These are phyloP conservation scores for Tapirus terrestris DNA, from an alignment of 2,113 vertebrate species.

Conservation along the genomic window DNA sequence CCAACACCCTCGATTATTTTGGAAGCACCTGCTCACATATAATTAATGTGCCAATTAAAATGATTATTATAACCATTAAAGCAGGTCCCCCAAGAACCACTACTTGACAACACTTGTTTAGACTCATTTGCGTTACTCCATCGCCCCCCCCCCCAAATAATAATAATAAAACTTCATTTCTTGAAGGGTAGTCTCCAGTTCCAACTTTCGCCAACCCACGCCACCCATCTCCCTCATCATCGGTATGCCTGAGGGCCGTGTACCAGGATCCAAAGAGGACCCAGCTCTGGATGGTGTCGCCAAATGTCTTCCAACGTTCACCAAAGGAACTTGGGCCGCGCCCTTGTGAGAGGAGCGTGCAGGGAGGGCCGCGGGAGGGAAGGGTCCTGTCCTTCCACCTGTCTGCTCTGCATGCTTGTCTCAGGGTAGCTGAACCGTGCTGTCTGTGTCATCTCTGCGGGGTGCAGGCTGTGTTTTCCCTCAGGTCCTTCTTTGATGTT, in stretches of 20 bases:
- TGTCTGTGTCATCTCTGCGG: rapidly evolving
- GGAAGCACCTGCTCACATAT: conserved; percentile 76
- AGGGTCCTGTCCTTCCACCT: neutral
- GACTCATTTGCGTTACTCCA: neutral
- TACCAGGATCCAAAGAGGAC: rapidly evolving
- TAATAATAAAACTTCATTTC: neutral
- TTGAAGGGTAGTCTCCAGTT: neutral
- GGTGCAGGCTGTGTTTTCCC: neutral
- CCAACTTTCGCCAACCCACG: neutral
- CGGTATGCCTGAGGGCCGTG: neutral
- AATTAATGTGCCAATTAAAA: conserved; percentile 81
- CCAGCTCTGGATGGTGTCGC: rapidly evolving
- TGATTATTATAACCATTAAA: conserved; percentile 74
- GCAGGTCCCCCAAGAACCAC: conserved; percentile 68
- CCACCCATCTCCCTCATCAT: neutral
- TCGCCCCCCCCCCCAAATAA: neutral
- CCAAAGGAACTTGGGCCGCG: neutral
- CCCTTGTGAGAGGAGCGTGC: rapidly evolving
- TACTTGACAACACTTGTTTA: conserved; percentile 65
- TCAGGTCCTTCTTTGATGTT: rapidly evolving
- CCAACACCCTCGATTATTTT: conserved; percentile 71
- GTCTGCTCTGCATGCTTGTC: neutral
- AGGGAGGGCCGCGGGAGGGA: too few species aligned
- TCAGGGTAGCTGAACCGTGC: neutral
- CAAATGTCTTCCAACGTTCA: rapidly evolving